Evolutionary conservation across 2,888 invertebrate species (phyloP), one percentile per base, ranked within the genome.

Genomic region (Mesoligia furuncula): DNA sequence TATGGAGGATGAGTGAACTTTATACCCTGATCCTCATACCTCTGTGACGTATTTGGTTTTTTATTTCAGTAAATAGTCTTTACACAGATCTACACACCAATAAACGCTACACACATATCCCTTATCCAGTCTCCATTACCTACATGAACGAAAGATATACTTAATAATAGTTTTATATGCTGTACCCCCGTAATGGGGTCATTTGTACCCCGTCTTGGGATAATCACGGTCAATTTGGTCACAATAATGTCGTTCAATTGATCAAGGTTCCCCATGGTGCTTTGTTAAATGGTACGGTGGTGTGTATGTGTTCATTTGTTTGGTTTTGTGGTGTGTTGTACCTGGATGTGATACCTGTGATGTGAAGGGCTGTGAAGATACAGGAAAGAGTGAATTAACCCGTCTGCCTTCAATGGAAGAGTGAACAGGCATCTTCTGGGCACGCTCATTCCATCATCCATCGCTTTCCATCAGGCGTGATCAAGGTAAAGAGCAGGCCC

Each of bases 191-290:
- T 85, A 86, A 87, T 86, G 70, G 73, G 74, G 76, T 87, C 79
- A 76, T 86, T 86, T 86, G 70, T 74, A 65, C 62, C 72, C 73
- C 74, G 62, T 67, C 77, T 73, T n/a, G 31, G 66, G 75, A 77
- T 78, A 85, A 86, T 86, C 85, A 80, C 87, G 76, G 73, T 66
- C 85, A 77, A 86, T 85, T 87, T 86, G 71, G 69, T 73, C 80
- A 77, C 77, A 81, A 87, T 85, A 66, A 83, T 71, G 80, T 77
- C 64, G 76, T 85, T 81, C 76, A 42, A 54, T 62, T 73, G 79
- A 78, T 76, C 39, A 27, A 76, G 79, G 75, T 75, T 13, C 57
- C 36, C 61, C 54, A 36, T 45, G 51, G 64, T 51, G 80, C 77
- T 78, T 71, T 59, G 77, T 69, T 79, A 70, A 85, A 85, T 86